These are phyloP conservation scores for Novumbra hubbsi DNA, from an alignment of 2,797 vertebrate species.

Conservation along the genomic window DNA sequence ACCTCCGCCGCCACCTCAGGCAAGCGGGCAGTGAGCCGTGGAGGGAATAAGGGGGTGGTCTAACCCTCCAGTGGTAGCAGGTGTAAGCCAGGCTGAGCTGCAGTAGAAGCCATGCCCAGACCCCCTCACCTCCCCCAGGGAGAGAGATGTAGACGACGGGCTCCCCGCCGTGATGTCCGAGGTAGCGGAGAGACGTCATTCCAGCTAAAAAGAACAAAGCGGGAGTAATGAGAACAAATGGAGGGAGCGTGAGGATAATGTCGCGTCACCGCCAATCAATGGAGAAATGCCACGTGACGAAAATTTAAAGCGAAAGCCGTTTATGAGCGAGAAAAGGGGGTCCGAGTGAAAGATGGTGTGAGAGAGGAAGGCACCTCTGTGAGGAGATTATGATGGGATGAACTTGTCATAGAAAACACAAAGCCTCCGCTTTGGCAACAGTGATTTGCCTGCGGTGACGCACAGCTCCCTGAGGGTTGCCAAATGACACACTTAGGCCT, in stretches of 20 bases:
- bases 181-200: slow-evolving; percentile 8
- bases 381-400: slow-evolving; percentile 50
- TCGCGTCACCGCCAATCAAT: slow-evolving; percentile 19
- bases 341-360: slow-evolving; percentile 24
- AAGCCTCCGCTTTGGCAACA: slow-evolving; percentile 69
- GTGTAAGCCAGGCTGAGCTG: slow-evolving; percentile 44
- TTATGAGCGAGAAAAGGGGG: slow-evolving; percentile 1
- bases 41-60: background rate
- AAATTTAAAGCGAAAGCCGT: slow-evolving; percentile 34
- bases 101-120: slow-evolving; percentile 33
- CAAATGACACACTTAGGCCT: background rate
- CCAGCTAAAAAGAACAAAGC: slow-evolving; percentile 24
- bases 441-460: slow-evolving; percentile 43
- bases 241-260: too few relatives aligned
- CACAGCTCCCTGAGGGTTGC: slow-evolving; percentile 26
- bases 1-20: slow-evolving; percentile 1
- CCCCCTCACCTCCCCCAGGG: slow-evolving; percentile 29
- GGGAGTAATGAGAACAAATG: background rate
- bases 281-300: slow-evolving; percentile 35
- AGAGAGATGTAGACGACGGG: slow-evolving; percentile 7
- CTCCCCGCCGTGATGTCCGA: slow-evolving; percentile 23
- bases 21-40: slow-evolving; percentile 35
- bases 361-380: slow-evolving; percentile 41
- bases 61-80: slow-evolving; percentile 23
- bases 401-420: slow-evolving; percentile 9